Evolutionary conservation across 2,797 vertebrate genomes (phyloP).

Genomic region (Gorsachius magnificus): DNA sequence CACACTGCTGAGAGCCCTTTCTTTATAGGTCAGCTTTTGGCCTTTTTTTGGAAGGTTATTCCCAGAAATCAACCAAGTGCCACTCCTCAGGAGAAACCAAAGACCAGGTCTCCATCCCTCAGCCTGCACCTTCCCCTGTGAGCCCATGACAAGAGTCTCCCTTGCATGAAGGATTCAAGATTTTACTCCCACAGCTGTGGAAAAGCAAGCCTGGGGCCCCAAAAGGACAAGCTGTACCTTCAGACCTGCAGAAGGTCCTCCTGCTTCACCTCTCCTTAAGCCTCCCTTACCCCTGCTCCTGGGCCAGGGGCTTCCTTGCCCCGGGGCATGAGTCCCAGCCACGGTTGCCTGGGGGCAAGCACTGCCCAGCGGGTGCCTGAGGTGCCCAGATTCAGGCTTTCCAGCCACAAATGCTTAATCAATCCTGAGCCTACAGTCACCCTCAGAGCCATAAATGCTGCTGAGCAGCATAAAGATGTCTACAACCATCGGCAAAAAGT

Average conservation of each 20-base stretch:
- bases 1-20: background rate
- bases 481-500: background rate
- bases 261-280: background rate
- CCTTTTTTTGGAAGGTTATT: background rate
- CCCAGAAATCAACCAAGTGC: background rate
- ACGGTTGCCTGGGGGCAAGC: background rate
- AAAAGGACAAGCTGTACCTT: background rate
- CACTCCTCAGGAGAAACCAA: background rate
- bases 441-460: background rate
- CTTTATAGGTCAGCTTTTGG: background rate
- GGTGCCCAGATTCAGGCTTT: background rate
- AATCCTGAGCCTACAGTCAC: background rate
- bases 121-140: background rate
- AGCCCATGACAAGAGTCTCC: rapidly evolving
- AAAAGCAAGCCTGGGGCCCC: background rate
- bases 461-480: background rate
- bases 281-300: background rate
- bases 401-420: background rate
- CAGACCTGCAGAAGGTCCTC: background rate
- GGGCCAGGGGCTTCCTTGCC: background rate
- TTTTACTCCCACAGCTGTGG: background rate
- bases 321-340: rapidly evolving
- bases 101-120: background rate
- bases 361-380: background rate
- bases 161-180: background rate